Conservation (phyloP, 2,888 invertebrate genomes). For the Odontothrips loti region DNA sequence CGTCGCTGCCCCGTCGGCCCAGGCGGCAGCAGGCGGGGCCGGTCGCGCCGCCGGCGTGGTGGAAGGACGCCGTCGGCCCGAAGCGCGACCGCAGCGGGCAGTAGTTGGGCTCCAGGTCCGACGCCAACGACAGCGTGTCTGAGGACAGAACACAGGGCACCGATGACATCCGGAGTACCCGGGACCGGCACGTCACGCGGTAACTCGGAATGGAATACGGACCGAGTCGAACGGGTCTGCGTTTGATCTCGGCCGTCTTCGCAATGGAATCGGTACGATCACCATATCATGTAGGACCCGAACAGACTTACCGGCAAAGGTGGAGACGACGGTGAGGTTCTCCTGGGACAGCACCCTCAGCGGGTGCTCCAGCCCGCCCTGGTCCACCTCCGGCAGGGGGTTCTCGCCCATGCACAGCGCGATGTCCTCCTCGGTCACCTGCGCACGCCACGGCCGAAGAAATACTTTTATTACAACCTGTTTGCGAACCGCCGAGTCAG, state of each 20-base stretch:
- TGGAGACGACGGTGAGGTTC: slow-evolving; percentile 84
- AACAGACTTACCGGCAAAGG: slow-evolving; percentile 67
- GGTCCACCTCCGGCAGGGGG: slow-evolving; percentile 63
- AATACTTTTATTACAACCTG: neutral
- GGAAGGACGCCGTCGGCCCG: neutral
- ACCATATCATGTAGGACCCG: too few relatives aligned
- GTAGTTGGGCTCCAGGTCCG: slow-evolving; percentile 56
- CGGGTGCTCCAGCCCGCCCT: slow-evolving; percentile 65
- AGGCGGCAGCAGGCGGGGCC: slow-evolving; percentile 43
- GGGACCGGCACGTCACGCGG: too few relatives aligned
- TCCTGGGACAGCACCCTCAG: slow-evolving; percentile 83
- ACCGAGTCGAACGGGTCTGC: too few relatives aligned
- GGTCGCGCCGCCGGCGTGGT: slow-evolving; percentile 28
- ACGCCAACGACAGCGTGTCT: slow-evolving; percentile 54
- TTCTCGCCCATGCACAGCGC: slow-evolving; percentile 74
- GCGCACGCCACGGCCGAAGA: neutral
- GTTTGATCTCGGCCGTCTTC: too few relatives aligned
- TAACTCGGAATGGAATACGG: too few relatives aligned
- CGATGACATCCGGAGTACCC: slow-evolving; percentile 42
- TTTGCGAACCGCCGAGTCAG: too few relatives aligned
- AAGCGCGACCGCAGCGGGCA: slow-evolving; percentile 19
- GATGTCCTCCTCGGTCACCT: slow-evolving; percentile 83
- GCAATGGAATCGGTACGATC: too few relatives aligned
- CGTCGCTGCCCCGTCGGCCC: neutral
- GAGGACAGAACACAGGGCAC: slow-evolving; percentile 37